These are phyloP conservation scores for Tauraco erythrolophus DNA, from an alignment of 2,113 vertebrate genomes.

Conservation along the genomic window DNA sequence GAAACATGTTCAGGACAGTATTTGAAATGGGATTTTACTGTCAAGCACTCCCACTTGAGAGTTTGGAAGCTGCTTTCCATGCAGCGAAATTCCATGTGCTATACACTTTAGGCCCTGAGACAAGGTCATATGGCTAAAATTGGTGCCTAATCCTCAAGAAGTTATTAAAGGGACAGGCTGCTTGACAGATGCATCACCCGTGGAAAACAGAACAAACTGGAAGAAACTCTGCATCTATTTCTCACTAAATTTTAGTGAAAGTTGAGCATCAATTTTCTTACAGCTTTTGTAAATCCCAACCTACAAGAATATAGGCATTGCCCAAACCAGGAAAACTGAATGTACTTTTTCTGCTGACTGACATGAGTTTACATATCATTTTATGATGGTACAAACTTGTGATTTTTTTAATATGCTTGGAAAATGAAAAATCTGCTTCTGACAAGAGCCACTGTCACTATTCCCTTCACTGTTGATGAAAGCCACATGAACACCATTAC, in stretches of 20 bases:
- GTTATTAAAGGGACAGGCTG: background rate
- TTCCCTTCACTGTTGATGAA: background rate
- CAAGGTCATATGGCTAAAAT: background rate
- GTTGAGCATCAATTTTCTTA: background rate
- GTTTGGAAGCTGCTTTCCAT: background rate
- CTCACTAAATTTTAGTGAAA: background rate
- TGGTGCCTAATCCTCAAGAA: background rate
- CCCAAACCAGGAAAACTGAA: background rate
- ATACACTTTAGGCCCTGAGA: background rate
- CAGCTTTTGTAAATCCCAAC: background rate
- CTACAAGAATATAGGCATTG: background rate
- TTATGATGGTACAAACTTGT: background rate
- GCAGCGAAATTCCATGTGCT: background rate
- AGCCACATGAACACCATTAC: background rate
- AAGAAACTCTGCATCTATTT: background rate
- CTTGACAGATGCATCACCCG: background rate
- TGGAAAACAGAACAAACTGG: background rate
- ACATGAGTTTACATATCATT: background rate
- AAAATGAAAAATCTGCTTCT: background rate
- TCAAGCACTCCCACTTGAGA: background rate
- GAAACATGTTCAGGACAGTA: background rate
- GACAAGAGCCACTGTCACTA: background rate
- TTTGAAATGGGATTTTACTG: background rate
- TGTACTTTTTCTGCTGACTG: background rate
- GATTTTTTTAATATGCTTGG: background rate